Percentiles rank a stretch among this genome's conserved stretches.
Conservation (phyloP, 2,797 vertebrate genomes). For the Cheirogaleus major region DNA sequence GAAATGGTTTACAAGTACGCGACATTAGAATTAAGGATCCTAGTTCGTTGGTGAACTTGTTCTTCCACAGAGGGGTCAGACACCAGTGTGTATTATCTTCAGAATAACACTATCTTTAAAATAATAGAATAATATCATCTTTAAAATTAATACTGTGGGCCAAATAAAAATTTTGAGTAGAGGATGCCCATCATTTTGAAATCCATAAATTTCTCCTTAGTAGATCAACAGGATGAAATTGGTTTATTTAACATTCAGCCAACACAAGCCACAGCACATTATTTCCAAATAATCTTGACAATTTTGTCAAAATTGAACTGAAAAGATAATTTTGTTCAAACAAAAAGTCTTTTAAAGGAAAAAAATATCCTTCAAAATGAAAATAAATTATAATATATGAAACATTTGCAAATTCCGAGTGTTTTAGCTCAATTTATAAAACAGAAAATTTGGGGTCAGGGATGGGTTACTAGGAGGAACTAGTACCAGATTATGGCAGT, state of each 20-base stretch:
- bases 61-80: not conserved
- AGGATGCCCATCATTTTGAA: not conserved
- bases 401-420: not conserved
- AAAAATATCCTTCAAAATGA: not conserved
- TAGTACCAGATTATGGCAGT: not conserved
- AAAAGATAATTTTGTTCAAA: slow-evolving; percentile 18
- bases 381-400: not conserved
- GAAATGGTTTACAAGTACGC: not conserved
- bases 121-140: not conserved
- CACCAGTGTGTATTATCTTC: not conserved
- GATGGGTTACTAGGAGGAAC: not conserved
- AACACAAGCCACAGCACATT: not conserved
- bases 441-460: not conserved
- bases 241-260: slow-evolving; percentile 10
- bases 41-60: not conserved
- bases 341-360: not conserved
- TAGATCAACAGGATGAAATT: not conserved
- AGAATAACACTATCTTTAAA: not conserved
- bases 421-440: not conserved
- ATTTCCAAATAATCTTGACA: not conserved
- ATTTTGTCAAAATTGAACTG: not conserved
- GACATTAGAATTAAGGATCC: not conserved
- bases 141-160: not conserved
- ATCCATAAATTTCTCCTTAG: not conserved
- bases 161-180: not conserved